Percentiles rank a stretch among this genome's conserved stretches.
phyloP scores from a whole-genome alignment of 1,140 invertebrate species.

The Pseudachorutes palmiensis region DNA sequence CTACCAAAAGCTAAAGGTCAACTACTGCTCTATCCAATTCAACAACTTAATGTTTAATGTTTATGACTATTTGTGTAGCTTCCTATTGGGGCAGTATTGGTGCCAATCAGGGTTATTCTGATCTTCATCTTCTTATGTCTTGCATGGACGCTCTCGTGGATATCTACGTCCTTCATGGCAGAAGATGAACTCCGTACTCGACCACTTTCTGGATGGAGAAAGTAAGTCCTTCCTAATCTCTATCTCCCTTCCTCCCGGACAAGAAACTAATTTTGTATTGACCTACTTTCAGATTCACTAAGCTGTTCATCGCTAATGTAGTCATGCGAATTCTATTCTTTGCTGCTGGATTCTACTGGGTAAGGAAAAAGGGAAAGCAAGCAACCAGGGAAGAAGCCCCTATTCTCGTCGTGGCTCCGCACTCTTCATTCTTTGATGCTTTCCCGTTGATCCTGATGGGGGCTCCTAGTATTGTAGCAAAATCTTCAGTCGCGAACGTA shows the following conservation, averaged over 20 bases:
- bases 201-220: conserved; percentile 72
- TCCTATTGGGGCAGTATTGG: conserved; percentile 64
- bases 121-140: conserved; percentile 64
- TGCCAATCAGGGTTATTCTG: conserved; percentile 65
- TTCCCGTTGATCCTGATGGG: conserved; percentile 69
- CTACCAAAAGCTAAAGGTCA: conserved; percentile 31
- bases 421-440: conserved; percentile 84
- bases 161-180: conserved; percentile 65
- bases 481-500: conserved; percentile 64
- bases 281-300: conserved; percentile 45
- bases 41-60: background rate
- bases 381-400: conserved; percentile 64
- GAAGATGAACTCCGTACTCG: conserved; percentile 63
- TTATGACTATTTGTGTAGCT: conserved; percentile 55
- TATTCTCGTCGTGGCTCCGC: conserved; percentile 77
- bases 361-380: conserved; percentile 59
- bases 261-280: background rate
- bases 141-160: conserved; percentile 69
- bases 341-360: conserved; percentile 67
- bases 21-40: background rate
- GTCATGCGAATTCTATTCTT: conserved; percentile 67
- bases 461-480: conserved; percentile 78
- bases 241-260: background rate
- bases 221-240: conserved; percentile 49
- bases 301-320: conserved; percentile 52